phyloP scores from a whole-genome alignment of 2,113 vertebrate genomes.

The Heterocephalus glaber region DNA sequence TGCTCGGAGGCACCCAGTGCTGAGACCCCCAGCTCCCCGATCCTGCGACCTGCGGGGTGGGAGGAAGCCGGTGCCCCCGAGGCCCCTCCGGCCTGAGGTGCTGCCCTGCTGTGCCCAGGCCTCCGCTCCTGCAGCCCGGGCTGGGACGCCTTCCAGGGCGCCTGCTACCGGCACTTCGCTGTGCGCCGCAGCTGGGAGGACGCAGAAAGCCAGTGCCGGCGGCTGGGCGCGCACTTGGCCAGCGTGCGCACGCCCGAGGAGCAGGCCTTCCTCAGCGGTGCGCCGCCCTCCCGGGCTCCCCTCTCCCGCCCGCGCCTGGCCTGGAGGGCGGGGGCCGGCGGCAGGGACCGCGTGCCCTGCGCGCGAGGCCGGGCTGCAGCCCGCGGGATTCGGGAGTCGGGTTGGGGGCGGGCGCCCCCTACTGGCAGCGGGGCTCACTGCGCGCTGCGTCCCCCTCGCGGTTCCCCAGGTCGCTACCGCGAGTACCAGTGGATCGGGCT shows the following conservation, averaged over 20 bases:
- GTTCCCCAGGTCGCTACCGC: constrained; percentile 88
- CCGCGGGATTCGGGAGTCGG: neutral
- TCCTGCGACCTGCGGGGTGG: neutral
- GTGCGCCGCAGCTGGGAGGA: constrained; percentile 94
- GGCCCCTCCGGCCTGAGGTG: no score
- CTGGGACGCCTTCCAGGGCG: constrained; percentile 95
- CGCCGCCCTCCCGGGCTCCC: constrained; percentile 9
- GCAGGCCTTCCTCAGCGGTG: constrained; percentile 94
- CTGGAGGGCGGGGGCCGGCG: neutral
- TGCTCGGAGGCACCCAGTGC: no score
- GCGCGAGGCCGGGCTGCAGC: neutral
- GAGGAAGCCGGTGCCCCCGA: neutral
- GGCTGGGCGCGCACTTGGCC: constrained; percentile 90
- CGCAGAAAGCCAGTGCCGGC: constrained; percentile 92
- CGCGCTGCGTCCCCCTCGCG: neutral
- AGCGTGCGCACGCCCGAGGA: constrained; percentile 94
- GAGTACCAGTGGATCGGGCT: constrained; percentile 97
- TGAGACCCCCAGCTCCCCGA: neutral
- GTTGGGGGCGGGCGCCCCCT: constrained; percentile 40
- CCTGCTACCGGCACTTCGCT: constrained; percentile 94
- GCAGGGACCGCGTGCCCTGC: neutral
- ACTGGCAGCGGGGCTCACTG: constrained; percentile 28
- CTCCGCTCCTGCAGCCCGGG: constrained; percentile 87
- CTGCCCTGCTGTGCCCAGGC: neutral
- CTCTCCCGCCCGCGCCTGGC: neutral